Percentiles rank a stretch among this genome's conserved stretches.
phyloP scores from a whole-genome alignment of 2,797 vertebrate genomes.

The Gymnoscopelus microlampas region DNA sequence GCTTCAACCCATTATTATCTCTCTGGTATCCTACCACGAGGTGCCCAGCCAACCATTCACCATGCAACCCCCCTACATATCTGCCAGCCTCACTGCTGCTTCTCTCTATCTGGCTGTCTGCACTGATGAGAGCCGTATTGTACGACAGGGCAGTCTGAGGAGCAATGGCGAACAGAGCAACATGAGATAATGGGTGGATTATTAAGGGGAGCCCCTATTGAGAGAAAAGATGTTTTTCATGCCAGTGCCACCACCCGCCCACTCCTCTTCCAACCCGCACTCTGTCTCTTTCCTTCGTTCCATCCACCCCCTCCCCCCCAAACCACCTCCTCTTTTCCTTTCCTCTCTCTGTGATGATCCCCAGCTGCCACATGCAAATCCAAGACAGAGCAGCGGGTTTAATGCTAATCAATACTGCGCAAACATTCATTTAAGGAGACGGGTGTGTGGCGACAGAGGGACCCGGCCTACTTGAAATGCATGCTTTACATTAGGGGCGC shows the following conservation, averaged over 20 bases:
- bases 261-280: slow-evolving; percentile 50
- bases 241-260: slow-evolving; percentile 58
- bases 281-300: slow-evolving; percentile 40
- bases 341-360: slow-evolving; percentile 41
- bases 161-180: slow-evolving; percentile 65
- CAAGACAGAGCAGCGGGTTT: slow-evolving; percentile 62
- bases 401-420: slow-evolving; percentile 74
- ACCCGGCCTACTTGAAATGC: slow-evolving; percentile 66
- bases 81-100: slow-evolving; percentile 73
- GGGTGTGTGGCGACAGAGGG: slow-evolving; percentile 44
- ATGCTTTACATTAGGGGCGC: slow-evolving; percentile 30
- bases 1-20: slow-evolving; percentile 83
- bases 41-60: slow-evolving; percentile 79
- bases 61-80: slow-evolving; percentile 63
- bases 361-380: slow-evolving; percentile 69
- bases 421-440: slow-evolving; percentile 75
- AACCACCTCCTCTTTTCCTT: slow-evolving; percentile 21
- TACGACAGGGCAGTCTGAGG: slow-evolving; percentile 56
- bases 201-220: slow-evolving; percentile 75
- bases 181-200: slow-evolving; percentile 76
- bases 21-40: slow-evolving; percentile 78
- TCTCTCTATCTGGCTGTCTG: slow-evolving; percentile 67
- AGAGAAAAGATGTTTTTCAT: slow-evolving; percentile 64
- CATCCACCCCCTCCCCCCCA: background rate
- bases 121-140: slow-evolving; percentile 73